Percentiles rank a stretch among this genome's conserved stretches.
These are phyloP conservation scores for Sebastes baramenuke DNA, from an alignment of 2,797 vertebrate genomes.

Conservation along the genomic window DNA sequence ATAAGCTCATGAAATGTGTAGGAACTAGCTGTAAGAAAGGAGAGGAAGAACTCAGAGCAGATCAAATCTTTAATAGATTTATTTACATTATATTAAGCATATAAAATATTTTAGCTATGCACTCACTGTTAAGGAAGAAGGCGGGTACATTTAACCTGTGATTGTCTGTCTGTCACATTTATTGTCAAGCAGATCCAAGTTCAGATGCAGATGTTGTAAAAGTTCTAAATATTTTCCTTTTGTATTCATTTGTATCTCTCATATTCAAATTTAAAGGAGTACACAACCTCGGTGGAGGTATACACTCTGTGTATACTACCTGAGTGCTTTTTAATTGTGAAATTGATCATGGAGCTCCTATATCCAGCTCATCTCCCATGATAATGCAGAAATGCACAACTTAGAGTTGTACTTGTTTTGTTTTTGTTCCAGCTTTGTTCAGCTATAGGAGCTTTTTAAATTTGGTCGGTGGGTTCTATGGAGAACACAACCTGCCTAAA, in stretches of 20 bases:
- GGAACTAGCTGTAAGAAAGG: neutral
- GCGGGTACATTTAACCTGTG: rapidly evolving
- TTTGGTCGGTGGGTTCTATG: neutral
- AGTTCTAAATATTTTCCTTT: neutral
- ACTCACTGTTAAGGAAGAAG: neutral
- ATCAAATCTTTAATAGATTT: neutral
- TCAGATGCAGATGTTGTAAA: neutral
- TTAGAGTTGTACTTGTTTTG: neutral
- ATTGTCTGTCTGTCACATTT: neutral
- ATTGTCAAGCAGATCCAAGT: neutral
- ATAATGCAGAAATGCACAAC: neutral
- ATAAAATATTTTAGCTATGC: neutral
- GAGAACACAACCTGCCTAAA: neutral
- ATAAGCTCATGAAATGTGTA: neutral
- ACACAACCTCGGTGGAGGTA: neutral
- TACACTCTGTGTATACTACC: neutral
- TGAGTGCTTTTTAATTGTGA: neutral
- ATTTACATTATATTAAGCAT: neutral
- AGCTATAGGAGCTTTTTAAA: neutral
- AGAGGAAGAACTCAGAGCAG: too few relatives aligned
- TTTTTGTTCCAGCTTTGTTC: neutral
- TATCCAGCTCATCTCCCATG: neutral
- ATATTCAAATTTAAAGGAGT: neutral
- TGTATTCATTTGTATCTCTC: neutral
- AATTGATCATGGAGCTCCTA: neutral